Conservation (phyloP, 1,140 invertebrate genomes). For the Atta cephalotes region DNA sequence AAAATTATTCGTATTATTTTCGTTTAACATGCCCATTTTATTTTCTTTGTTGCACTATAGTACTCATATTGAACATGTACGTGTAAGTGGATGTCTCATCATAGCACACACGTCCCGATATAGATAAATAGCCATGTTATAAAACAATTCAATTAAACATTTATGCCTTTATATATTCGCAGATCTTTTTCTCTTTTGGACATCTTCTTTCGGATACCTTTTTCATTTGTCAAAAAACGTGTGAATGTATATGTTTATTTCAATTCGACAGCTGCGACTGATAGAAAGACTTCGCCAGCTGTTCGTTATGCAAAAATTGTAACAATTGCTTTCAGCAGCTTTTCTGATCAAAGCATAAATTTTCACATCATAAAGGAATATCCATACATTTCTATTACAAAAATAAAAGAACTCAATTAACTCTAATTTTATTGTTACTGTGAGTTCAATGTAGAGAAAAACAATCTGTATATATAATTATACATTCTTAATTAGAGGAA, state of each 20-base stretch:
- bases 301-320: constrained; percentile 38
- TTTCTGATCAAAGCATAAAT: constrained; percentile 7
- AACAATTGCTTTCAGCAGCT: constrained; percentile 35
- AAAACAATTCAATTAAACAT: constrained; percentile 13
- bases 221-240: constrained; percentile 26
- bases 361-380: background rate
- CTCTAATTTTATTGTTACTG: background rate
- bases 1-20: constrained; percentile 22
- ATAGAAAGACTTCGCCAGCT: constrained; percentile 47
- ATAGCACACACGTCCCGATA: background rate
- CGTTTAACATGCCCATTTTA: background rate
- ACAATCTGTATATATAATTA: background rate
- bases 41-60: background rate
- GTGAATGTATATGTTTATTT: constrained; percentile 43
- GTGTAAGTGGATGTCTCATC: background rate
- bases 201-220: too few relatives aligned
- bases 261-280: constrained; percentile 32
- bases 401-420: background rate
- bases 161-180: background rate
- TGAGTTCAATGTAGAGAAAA: background rate
- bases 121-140: constrained; percentile 21
- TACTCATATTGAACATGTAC: background rate
- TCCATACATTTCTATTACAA: background rate
- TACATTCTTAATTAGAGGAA: background rate
- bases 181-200: constrained; percentile 12